phyloP scores from a whole-genome alignment of 2,113 vertebrate genomes.

The Cervus canadensis region DNA sequence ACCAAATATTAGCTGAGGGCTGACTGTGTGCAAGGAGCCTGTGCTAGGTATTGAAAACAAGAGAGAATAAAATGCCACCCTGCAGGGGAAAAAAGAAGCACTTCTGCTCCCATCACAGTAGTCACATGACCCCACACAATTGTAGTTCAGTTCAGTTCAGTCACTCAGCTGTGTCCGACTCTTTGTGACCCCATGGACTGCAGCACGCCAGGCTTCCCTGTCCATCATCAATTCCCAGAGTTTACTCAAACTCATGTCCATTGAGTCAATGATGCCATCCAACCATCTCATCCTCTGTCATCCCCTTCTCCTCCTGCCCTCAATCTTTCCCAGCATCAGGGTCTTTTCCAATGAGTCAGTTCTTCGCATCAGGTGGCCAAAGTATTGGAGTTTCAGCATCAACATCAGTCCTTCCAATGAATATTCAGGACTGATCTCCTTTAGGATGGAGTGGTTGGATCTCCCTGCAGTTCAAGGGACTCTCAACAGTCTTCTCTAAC shows the following conservation, averaged over 20 bases:
- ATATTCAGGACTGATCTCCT: not conserved
- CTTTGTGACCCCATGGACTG: not conserved
- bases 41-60: not conserved
- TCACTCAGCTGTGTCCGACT: fast-evolving
- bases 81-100: not conserved
- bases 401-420: not conserved
- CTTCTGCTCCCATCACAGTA: not conserved
- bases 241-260: not conserved
- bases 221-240: not conserved
- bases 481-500: not conserved
- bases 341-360: not conserved
- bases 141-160: not conserved
- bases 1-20: not conserved
- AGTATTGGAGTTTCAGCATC: not conserved
- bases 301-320: not conserved
- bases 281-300: not conserved
- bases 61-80: not conserved
- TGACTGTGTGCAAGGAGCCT: not conserved
- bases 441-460: not conserved
- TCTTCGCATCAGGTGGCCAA: not conserved
- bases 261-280: not conserved
- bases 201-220: not conserved
- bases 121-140: fast-evolving
- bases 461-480: not conserved
- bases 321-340: not conserved